A percentile compares a stretch with the other conserved stretches of the same genome.
phyloP scores from a whole-genome alignment of 2,888 invertebrate genomes.

The Venusia cambrica region DNA sequence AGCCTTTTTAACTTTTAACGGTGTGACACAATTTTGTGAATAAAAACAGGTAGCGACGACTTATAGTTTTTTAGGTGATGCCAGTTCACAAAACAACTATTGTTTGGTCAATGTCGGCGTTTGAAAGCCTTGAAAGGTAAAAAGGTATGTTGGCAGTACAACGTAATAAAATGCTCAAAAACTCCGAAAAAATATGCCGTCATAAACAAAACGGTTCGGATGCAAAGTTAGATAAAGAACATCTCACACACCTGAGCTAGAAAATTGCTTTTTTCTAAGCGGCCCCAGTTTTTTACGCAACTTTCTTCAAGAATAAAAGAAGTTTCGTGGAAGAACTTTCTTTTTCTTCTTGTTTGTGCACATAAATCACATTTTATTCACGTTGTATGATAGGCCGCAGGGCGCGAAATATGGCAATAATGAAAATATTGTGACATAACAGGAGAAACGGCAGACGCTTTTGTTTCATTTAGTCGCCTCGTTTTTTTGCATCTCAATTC shows the following conservation, averaged over 20 bases:
- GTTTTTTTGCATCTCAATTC: slow-evolving; percentile 25
- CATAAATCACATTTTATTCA: slow-evolving; percentile 67
- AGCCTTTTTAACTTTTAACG: slow-evolving; percentile 30
- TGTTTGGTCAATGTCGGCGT: slow-evolving; percentile 56
- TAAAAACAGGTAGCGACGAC: slow-evolving; percentile 60
- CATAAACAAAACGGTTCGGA: slow-evolving; percentile 79
- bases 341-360: slow-evolving; percentile 52
- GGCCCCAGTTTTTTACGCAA: slow-evolving; percentile 78
- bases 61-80: slow-evolving; percentile 46
- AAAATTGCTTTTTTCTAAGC: slow-evolving; percentile 81
- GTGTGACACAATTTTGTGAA: slow-evolving; percentile 36
- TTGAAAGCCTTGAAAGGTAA: slow-evolving; percentile 44
- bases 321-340: slow-evolving; percentile 75
- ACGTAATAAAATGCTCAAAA: slow-evolving; percentile 78
- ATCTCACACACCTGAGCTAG: slow-evolving; percentile 81
- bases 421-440: slow-evolving; percentile 73
- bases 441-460: slow-evolving; percentile 46
- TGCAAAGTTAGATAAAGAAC: slow-evolving; percentile 82
- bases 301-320: slow-evolving; percentile 78
- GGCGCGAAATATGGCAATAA: slow-evolving; percentile 64
- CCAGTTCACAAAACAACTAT: slow-evolving; percentile 63
- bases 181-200: slow-evolving; percentile 75
- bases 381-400: slow-evolving; percentile 58
- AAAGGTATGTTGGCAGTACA: slow-evolving; percentile 62
- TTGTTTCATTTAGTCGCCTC: slow-evolving; percentile 45